Base-by-base conservation (phyloP, 2,888 invertebrate species). In the Dryococelus australis region DNA sequence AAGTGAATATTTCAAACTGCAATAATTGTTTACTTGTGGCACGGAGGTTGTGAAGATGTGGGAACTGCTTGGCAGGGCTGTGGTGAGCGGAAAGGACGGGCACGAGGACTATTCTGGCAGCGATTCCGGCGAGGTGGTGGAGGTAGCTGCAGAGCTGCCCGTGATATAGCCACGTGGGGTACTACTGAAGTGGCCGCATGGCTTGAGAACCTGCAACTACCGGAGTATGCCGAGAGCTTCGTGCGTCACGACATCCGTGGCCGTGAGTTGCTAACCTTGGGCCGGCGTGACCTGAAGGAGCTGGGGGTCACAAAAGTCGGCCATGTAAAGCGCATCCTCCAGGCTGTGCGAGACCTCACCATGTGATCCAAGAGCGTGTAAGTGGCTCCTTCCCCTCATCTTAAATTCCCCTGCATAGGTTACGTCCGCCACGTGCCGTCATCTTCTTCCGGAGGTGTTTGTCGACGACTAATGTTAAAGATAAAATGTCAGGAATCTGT, bases 221-320 rank as follows among this genome's bases (percentile, higher is more conserved):
- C 95, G 0, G 98, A 99, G 92, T 99, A 99, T 92, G 95, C 96
- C 6, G 98, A 98, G n/a, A 96, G 96, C 88, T 99, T 99, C 92
- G 94, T 96, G 28, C 95, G 96, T 87, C 97, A 99, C 92, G 99
- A 99, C 93, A 97, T 99, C 91, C 95, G 98, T 53, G 99, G 99
- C 1, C 94, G 96, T 65, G 99, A 99, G 92, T 94, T 99, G 51
- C 94, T 98, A 6, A 96, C 97, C 0, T 93, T 99, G 87, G 98
- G 98, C 4, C 94, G 98, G 86, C 94, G 98, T 26, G 97, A 98
- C 92, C 94, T 97, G 8, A 96, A 98, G 92, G 99, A 99, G 90
- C 94, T 99, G 84, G 99, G 99, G 13, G 96, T 99, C 87, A 96
- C 96, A 16, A 99, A 99, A 93, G 97, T 99, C 86, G 99, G 99